phyloP scores from a whole-genome alignment of 2,888 invertebrate genomes.

The Argyresthia albistria region DNA sequence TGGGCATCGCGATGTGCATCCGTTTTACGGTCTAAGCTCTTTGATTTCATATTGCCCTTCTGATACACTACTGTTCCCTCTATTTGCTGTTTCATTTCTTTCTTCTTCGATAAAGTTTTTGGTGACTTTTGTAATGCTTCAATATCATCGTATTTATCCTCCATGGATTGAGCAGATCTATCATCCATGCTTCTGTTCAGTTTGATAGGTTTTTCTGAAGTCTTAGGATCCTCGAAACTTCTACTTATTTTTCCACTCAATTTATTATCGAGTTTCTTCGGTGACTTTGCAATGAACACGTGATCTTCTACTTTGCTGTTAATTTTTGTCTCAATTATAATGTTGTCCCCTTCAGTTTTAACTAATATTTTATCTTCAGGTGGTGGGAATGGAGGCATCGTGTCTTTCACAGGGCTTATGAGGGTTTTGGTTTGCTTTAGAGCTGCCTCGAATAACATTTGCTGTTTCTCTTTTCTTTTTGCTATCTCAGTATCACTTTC shows the following conservation, averaged over 20 bases:
- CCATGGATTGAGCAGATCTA: slow-evolving; percentile 72
- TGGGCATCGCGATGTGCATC: slow-evolving; percentile 73
- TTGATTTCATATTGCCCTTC: slow-evolving; percentile 74
- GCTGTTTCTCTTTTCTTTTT: slow-evolving; percentile 82
- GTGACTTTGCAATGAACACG: slow-evolving; percentile 82
- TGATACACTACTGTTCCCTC: slow-evolving; percentile 76
- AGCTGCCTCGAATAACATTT: slow-evolving; percentile 82
- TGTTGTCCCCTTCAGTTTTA: slow-evolving; percentile 79
- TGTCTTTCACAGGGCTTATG: slow-evolving; percentile 81
- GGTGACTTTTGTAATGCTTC: slow-evolving; percentile 70
- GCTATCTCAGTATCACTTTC: slow-evolving; percentile 81
- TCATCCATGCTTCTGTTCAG: slow-evolving; percentile 77
- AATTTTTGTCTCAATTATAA: slow-evolving; percentile 80
- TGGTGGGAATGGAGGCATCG: slow-evolving; percentile 78
- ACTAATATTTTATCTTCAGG: slow-evolving; percentile 82
- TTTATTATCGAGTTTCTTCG: slow-evolving; percentile 78
- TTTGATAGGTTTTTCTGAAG: slow-evolving; percentile 65
- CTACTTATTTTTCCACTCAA: slow-evolving; percentile 71
- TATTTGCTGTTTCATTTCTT: slow-evolving; percentile 75
- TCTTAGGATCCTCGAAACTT: slow-evolving; percentile 75
- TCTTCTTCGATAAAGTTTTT: slow-evolving; percentile 71
- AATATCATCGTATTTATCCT: slow-evolving; percentile 74
- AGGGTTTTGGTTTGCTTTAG: slow-evolving; percentile 82
- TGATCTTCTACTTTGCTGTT: slow-evolving; percentile 83
- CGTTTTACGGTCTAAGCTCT: slow-evolving; percentile 76